Base-by-base conservation (phyloP, 1,140 invertebrate genomes). In the Caenorhabditis latens region DNA sequence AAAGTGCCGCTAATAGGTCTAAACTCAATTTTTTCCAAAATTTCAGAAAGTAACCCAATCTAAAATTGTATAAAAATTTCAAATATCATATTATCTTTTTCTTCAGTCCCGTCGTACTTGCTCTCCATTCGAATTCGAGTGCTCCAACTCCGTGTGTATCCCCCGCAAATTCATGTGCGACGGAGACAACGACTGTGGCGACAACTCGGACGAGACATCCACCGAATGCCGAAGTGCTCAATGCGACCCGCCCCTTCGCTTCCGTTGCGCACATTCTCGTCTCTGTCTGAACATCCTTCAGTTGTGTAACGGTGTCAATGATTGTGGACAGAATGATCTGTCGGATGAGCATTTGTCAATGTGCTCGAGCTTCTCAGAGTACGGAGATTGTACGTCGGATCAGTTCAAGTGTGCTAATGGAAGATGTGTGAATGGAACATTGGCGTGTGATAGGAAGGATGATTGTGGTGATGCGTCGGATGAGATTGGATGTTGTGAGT, bases 381-480 rank as follows among this genome's bases (percentile, higher is more conserved):
- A 93, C 71, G 91, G 90, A 8, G 92, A 93, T 46, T 94, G 94
- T 89, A 91, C 93, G 21, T 87, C 88, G 7, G 93, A 94, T 84
- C 90, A 94, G 61, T 94, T 94, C 90, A 92, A 93, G 67, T 94
- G 94, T 90, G 97, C 97, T 92, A 95, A 93, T 16, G 89, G 89
- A 13, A 95, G 96, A 46, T 99, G 98, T 92, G 95, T 99, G 0
- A 97, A 96, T 93, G 96, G 96, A 91, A 95, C 96, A 0, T 97
- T 97, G 93, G 96, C 99, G 43, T 99, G 98, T 93, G 97, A 99
- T 92, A 96, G 96, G 0, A 95, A 95, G 89, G 96, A 98, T 92
- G 97, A 99, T 93, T 99, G 98, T 93, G 96, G 96, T 0, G 98
- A 99, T 93, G 95, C 95, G 75, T 96, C 96, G 0, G 98, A 99